Base-by-base conservation (phyloP, 2,113 vertebrate genomes). In the Gadus chalcogrammus region DNA sequence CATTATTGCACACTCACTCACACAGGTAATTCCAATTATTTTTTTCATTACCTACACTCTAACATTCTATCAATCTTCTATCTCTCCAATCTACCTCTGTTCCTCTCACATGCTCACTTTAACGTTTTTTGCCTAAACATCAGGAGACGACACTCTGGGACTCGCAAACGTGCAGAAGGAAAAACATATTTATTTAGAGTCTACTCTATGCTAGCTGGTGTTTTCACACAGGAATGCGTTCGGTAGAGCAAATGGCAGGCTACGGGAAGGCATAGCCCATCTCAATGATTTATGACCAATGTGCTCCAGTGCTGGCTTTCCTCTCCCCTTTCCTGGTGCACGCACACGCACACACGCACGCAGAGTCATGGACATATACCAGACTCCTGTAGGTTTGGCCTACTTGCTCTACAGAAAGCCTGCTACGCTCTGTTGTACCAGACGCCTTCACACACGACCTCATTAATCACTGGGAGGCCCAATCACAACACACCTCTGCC, bases 21-120 rank as follows among this genome's bases (percentile, higher is more conserved):
- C 77, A 89, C 85, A 85, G 81, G 84, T 88, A 87, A 90, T 89
- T 87, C 85, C 84, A 85, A 85, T 88, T 88, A 84, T 86, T 88
- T 88, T 85, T 75, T 74, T 85, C 82, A 89, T 83, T 81, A 86
- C 59, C 70, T 74, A 81, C 74, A n/a, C 22, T n/a, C 77, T 79
- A 58, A 16, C 69, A 74, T 68, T 70, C 31, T 35, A 7, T 35
- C 31, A 35, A 35, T 35, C 31, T 48, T 48, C 42, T 48, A 48
- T 48, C 42, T 27, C 80, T 80, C 76, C 82, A 71, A 9, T 6
- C 38, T 62, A 61, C 38, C 60, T 67, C 61, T 64, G 70, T 81
- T 78, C 84, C 73, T 83, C 38, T 15, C 22, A 13, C 27, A 9
- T 65, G 17, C 13, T 9, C 42, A 48, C 42, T 48, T 9, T 48